A percentile compares a stretch with the other conserved stretches of the same genome.
These are phyloP conservation scores for Nipponia nippon DNA, from an alignment of 2,113 vertebrate species.

Conservation along the genomic window DNA sequence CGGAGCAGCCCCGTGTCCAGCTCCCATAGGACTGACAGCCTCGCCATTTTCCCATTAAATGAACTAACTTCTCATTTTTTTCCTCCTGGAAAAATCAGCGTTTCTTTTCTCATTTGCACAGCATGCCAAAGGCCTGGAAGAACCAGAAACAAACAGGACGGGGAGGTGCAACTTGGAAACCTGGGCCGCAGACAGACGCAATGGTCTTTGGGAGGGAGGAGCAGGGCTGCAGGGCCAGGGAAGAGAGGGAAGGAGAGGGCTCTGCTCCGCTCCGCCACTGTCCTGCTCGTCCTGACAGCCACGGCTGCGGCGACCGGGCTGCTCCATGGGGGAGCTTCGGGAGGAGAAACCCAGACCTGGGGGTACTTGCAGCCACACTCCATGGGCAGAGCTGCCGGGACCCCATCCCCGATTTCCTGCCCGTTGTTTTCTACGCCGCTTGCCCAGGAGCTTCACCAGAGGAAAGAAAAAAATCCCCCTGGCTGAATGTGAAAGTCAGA, in stretches of 20 bases:
- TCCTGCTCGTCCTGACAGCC: background rate
- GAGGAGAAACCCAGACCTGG: background rate
- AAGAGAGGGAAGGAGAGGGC: background rate
- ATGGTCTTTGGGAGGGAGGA: background rate
- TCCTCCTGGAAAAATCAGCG: background rate
- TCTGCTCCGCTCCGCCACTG: background rate
- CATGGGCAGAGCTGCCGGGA: background rate
- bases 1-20: background rate
- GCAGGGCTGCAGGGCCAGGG: background rate
- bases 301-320: background rate
- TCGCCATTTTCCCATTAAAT: background rate
- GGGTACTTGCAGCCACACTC: background rate
- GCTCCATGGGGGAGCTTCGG: background rate
- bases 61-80: background rate
- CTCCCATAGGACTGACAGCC: fast-evolving
- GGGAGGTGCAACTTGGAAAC: background rate
- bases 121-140: background rate
- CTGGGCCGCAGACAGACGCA: background rate
- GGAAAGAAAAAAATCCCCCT: background rate
- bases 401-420: background rate
- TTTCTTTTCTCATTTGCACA: background rate
- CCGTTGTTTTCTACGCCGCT: background rate
- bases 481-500: background rate
- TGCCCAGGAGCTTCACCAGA: background rate
- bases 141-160: background rate